A percentile compares a stretch with the other conserved stretches of the same genome.
Evolutionary conservation across 2,797 vertebrate species (phyloP).

Genomic region (Scleropages formosus): DNA sequence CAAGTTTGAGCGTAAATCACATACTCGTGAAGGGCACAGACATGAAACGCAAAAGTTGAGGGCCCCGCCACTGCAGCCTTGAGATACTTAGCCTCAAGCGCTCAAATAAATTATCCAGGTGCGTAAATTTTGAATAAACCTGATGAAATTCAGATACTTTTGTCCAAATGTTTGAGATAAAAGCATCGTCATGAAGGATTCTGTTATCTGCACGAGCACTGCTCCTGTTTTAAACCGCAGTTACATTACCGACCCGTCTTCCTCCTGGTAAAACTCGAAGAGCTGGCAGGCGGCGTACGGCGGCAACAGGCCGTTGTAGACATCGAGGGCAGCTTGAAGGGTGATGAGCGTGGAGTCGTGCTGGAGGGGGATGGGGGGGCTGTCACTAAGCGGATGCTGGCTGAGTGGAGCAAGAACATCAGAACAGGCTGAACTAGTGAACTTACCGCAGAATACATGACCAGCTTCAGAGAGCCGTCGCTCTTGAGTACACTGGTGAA

Average conservation of each 20-base stretch:
- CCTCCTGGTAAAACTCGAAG: conserved; percentile 81
- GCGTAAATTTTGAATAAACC: no score
- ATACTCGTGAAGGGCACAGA: no score
- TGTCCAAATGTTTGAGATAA: no score
- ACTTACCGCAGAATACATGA: conserved; percentile 86
- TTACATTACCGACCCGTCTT: conserved; percentile 65
- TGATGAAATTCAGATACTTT: no score
- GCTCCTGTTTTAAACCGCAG: no score
- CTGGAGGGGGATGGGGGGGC: conserved; percentile 55
- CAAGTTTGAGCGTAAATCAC: no score
- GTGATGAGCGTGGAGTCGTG: conserved; percentile 86
- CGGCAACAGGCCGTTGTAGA: conserved; percentile 78
- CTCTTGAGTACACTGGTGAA: conserved; percentile 67
- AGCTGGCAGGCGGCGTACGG: conserved; percentile 85
- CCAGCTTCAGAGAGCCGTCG: conserved; percentile 68
- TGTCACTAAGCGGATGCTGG: neutral
- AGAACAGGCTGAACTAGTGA: conserved; percentile 5
- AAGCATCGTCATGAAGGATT: no score
- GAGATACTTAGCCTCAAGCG: no score
- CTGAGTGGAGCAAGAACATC: neutral
- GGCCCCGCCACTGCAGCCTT: no score
- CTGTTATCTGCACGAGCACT: no score
- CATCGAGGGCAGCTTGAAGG: conserved; percentile 81
- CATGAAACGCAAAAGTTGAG: no score
- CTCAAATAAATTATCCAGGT: no score